These are phyloP conservation scores for Bettongia penicillata DNA, from an alignment of 2,113 vertebrate genomes.

Conservation along the genomic window DNA sequence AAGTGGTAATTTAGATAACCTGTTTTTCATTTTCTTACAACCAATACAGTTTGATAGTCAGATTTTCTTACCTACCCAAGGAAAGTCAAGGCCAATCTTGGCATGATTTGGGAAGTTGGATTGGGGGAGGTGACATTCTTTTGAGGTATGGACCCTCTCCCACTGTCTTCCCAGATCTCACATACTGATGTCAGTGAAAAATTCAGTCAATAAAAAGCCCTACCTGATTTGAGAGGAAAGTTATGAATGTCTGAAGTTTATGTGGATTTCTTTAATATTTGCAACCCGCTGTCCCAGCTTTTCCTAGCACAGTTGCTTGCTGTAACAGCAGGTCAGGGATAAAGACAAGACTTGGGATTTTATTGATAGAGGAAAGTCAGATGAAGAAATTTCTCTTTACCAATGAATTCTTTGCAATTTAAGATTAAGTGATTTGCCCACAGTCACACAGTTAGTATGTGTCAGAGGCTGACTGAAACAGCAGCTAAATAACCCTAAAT, in stretches of 20 bases:
- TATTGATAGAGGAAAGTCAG: background rate
- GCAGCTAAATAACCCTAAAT: conserved; percentile 45
- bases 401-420: background rate
- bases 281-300: background rate
- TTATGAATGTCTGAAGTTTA: background rate
- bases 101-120: background rate
- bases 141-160: conserved; percentile 55
- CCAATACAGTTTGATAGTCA: conserved; percentile 52
- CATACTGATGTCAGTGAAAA: background rate
- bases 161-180: background rate
- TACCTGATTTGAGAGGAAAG: conserved; percentile 54
- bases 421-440: background rate
- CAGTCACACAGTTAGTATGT: background rate
- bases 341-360: background rate
- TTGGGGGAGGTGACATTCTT: conserved; percentile 51
- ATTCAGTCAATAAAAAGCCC: conserved; percentile 20
- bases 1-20: conserved; percentile 59
- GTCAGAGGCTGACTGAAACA: conserved; percentile 22
- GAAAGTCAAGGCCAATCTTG: conserved; percentile 30
- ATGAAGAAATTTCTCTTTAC: background rate
- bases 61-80: conserved; percentile 17
- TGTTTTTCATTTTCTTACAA: conserved; percentile 69
- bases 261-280: conserved; percentile 35
- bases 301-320: background rate
- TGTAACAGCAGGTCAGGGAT: background rate